These are phyloP conservation scores for Timema cristinae DNA, from an alignment of 2,888 invertebrate genomes.

Conservation along the genomic window DNA sequence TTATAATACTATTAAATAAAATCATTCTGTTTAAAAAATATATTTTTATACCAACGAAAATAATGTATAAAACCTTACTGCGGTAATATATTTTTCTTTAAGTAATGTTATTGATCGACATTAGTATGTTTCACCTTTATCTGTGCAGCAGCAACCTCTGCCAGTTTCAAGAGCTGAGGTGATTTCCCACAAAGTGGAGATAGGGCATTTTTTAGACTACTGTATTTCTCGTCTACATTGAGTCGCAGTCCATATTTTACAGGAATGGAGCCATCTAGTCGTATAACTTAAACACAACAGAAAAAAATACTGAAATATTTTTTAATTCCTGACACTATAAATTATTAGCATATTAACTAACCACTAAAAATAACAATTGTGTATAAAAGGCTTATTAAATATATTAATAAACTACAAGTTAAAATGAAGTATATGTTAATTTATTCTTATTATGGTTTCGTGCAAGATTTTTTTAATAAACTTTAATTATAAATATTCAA, in stretches of 20 bases:
- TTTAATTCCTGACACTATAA: not conserved
- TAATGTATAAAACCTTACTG: not conserved
- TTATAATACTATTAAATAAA: too few species aligned
- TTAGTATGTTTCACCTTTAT: slow-evolving; percentile 47
- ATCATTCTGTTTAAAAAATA: not conserved
- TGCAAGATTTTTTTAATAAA: too few species aligned
- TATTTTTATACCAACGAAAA: not conserved
- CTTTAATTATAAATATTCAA: too few species aligned
- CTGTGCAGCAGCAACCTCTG: slow-evolving; percentile 66
- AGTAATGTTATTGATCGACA: not conserved
- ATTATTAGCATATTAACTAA: too few species aligned
- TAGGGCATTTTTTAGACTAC: slow-evolving; percentile 69
- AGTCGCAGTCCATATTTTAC: slow-evolving; percentile 79
- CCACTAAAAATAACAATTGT: too few species aligned
- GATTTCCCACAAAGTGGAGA: slow-evolving; percentile 59
- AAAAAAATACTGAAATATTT: slow-evolving; percentile 15
- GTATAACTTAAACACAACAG: slow-evolving; percentile 55
- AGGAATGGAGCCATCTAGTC: slow-evolving; percentile 78
- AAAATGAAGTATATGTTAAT: too few species aligned
- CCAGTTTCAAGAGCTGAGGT: slow-evolving; percentile 61
- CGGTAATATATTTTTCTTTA: too few species aligned
- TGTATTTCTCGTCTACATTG: slow-evolving; percentile 76
- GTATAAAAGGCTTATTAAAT: too few species aligned
- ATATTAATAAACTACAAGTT: too few species aligned
- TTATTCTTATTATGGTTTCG: too few species aligned